Evolutionary conservation across 2,888 invertebrate genomes (phyloP).

Genomic region (Oligia latruncula): DNA sequence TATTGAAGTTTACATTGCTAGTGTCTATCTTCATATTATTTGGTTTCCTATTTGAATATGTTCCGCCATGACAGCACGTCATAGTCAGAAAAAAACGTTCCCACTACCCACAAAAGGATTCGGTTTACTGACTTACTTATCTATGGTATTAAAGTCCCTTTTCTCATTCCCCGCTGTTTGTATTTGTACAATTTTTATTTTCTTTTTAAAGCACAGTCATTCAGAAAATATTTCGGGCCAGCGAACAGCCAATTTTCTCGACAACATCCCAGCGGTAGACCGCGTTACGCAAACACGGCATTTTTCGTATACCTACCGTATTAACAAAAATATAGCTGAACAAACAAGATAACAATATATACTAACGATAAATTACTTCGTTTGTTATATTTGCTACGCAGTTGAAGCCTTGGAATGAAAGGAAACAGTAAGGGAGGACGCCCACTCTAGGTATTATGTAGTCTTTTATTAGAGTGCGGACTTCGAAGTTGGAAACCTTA

Average conservation of each 20-base stretch:
- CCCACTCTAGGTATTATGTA: conserved; percentile 59
- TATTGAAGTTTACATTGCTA: not conserved
- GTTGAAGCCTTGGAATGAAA: conserved; percentile 57
- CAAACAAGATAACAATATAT: conserved; percentile 66
- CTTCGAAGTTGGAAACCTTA: conserved; percentile 49
- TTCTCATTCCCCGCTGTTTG: conserved; percentile 7
- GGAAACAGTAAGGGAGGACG: conserved; percentile 62
- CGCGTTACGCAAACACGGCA: conserved; percentile 54
- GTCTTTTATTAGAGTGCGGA: conserved; percentile 51
- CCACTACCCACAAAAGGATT: conserved; percentile 9
- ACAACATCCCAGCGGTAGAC: conserved; percentile 45
- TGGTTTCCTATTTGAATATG: not conserved
- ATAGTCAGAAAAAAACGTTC: not conserved
- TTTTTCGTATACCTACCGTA: conserved; percentile 54
- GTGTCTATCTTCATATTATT: not conserved
- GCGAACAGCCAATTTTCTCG: conserved; percentile 59
- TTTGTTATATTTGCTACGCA: conserved; percentile 67
- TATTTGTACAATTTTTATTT: conserved; percentile 47
- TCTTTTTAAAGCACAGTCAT: conserved; percentile 41
- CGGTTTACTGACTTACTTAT: conserved; percentile 35
- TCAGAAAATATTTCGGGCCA: conserved; percentile 39
- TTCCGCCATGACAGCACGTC: not conserved
- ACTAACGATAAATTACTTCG: conserved; percentile 64
- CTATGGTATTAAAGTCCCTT: conserved; percentile 37
- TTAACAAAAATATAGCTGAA: conserved; percentile 60